Evolutionary conservation across 2,113 vertebrate species (phyloP).

Genomic region (Rutilus rutilus): DNA sequence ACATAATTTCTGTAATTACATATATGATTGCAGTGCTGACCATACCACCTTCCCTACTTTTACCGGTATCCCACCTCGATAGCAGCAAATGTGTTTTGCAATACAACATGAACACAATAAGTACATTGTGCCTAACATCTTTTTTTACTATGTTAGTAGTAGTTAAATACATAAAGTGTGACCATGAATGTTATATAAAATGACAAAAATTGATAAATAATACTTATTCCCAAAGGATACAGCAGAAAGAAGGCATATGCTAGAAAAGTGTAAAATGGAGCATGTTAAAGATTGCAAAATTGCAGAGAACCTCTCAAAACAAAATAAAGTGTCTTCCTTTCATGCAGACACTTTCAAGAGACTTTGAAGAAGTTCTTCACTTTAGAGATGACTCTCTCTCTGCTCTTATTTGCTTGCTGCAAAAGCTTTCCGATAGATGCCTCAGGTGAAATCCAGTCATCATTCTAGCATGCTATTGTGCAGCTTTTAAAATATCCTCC

Average conservation of each 20-base stretch:
- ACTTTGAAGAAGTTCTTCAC: not conserved
- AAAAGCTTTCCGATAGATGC: conserved; percentile 20
- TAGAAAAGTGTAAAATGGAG: conserved; percentile 17
- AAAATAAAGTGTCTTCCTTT: conserved; percentile 36
- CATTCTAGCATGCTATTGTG: conserved; percentile 3
- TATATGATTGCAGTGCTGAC: too few relatives aligned
- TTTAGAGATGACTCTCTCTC: conserved; percentile 12
- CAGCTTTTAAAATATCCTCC: not conserved
- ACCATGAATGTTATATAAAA: too few relatives aligned
- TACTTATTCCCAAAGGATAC: conserved; percentile 7
- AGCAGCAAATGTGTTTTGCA: too few relatives aligned
- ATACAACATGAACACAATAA: too few relatives aligned
- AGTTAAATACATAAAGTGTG: too few relatives aligned
- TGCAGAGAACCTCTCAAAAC: conserved; percentile 20
- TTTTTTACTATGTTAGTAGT: too few relatives aligned
- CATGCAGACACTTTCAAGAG: conserved; percentile 16
- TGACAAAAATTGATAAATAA: not conserved
- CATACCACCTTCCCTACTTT: not conserved
- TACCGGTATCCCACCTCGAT: too few relatives aligned
- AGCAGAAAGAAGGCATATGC: not conserved
- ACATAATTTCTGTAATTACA: too few relatives aligned
- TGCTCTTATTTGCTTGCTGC: not conserved
- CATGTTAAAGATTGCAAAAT: conserved; percentile 31
- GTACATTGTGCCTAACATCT: too few relatives aligned
- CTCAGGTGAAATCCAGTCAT: conserved; percentile 20